Percentiles rank a stretch among this genome's conserved stretches.
These are phyloP conservation scores for Acrocera orbiculus DNA, from an alignment of 2,888 invertebrate species.

Conservation along the genomic window DNA sequence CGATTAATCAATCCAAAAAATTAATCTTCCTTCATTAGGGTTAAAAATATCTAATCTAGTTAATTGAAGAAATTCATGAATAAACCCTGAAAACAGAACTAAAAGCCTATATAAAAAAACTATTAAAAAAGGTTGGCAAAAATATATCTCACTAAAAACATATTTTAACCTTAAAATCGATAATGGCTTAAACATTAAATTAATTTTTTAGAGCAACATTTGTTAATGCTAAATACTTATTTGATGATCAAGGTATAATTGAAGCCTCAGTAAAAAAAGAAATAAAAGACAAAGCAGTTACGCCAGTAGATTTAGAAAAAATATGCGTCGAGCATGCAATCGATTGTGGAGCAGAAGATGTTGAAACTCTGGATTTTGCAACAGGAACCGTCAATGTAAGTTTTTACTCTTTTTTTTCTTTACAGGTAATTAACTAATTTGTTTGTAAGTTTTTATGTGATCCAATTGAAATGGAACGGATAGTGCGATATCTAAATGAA, in stretches of 20 bases:
- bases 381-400: constrained; percentile 22
- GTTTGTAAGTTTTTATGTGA: constrained; percentile 40
- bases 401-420: background rate
- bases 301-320: constrained; percentile 31
- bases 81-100: too few species aligned
- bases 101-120: too few species aligned
- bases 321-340: constrained; percentile 47
- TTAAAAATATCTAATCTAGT: too few species aligned
- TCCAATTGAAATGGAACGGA: constrained; percentile 30
- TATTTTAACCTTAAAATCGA: background rate
- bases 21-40: too few species aligned
- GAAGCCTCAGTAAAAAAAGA: constrained; percentile 23
- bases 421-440: background rate
- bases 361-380: constrained; percentile 33
- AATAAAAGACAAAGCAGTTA: constrained; percentile 15
- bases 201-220: constrained; percentile 28
- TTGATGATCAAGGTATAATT: constrained; percentile 42
- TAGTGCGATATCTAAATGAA: constrained; percentile 32
- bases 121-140: background rate
- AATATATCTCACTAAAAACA: too few species aligned
- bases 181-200: background rate
- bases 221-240: constrained; percentile 34
- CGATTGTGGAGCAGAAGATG: constrained; percentile 48
- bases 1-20: too few species aligned
- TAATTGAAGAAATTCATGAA: too few species aligned